Percentiles rank a stretch among this genome's conserved stretches.
Evolutionary conservation across 2,888 invertebrate species (phyloP).

Genomic region (Eupithecia vulgata): DNA sequence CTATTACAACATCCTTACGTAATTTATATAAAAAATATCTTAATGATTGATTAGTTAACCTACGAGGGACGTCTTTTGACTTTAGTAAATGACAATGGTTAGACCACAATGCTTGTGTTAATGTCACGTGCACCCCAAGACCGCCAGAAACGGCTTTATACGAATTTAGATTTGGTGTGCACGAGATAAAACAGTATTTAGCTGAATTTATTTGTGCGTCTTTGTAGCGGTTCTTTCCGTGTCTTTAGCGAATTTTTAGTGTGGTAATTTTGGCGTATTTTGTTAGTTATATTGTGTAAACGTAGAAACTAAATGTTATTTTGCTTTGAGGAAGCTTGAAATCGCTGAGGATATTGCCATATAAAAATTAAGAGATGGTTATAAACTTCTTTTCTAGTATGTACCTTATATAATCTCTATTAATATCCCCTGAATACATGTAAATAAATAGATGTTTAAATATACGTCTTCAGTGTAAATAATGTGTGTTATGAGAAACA

Average conservation of each 20-base stretch:
- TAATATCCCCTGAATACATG: conserved; percentile 36
- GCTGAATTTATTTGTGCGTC: conserved; percentile 56
- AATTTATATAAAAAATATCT: neutral
- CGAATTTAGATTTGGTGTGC: conserved; percentile 68
- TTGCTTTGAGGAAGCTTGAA: conserved; percentile 62
- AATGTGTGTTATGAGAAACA: conserved; percentile 37
- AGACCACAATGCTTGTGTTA: conserved; percentile 73
- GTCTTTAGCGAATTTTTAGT: conserved; percentile 80
- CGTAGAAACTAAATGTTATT: conserved; percentile 72
- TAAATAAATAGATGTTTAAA: conserved; percentile 42
- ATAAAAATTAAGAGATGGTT: conserved; percentile 31
- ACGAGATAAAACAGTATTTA: conserved; percentile 57
- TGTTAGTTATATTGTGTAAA: conserved; percentile 70
- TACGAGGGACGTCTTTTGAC: conserved; percentile 50
- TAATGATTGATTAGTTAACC: conserved; percentile 12
- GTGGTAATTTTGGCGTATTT: conserved; percentile 74
- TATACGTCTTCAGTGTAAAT: conserved; percentile 37
- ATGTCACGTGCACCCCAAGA: conserved; percentile 61
- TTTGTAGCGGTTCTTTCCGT: conserved; percentile 62
- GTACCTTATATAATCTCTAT: conserved; percentile 32
- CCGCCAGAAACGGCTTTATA: conserved; percentile 58
- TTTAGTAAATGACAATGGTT: conserved; percentile 68
- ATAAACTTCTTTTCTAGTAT: conserved; percentile 36
- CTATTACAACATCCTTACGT: neutral
- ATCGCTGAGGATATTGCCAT: conserved; percentile 52